Evolutionary conservation across 2,797 vertebrate genomes (phyloP).

Genomic region (Tenualosa thibaudeaui): DNA sequence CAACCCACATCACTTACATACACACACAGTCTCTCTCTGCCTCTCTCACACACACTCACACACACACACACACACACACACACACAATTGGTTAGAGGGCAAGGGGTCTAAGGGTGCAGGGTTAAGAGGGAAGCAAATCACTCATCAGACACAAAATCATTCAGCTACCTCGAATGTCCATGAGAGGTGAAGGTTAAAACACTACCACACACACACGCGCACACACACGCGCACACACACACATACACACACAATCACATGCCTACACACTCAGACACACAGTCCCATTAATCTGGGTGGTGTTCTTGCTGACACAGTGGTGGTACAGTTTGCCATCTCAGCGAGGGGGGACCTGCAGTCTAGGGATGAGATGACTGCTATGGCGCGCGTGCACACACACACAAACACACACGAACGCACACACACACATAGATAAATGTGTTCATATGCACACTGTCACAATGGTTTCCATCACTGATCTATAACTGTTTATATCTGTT

Average conservation of each 20-base stretch:
- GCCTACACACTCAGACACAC: slow-evolving; percentile 40
- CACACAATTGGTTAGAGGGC: neutral
- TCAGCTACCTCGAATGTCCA: slow-evolving; percentile 52
- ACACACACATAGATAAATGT: slow-evolving; percentile 17
- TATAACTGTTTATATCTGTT: slow-evolving; percentile 11
- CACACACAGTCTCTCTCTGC: neutral
- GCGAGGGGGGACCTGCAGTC: slow-evolving; percentile 7
- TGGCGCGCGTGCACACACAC: slow-evolving; percentile 32
- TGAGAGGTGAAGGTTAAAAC: slow-evolving; percentile 61
- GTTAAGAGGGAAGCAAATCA: slow-evolving; percentile 25
- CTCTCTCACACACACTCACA: neutral
- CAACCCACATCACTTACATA: neutral
- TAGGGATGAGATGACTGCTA: slow-evolving; percentile 30
- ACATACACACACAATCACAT: slow-evolving; percentile 42
- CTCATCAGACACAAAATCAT: slow-evolving; percentile 61
- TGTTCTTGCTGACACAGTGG: slow-evolving; percentile 39
- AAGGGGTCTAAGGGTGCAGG: slow-evolving; percentile 57
- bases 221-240: neutral
- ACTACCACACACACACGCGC: neutral
- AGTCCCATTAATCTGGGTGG: slow-evolving; percentile 28
- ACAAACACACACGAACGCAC: slow-evolving; percentile 38
- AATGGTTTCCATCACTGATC: neutral
- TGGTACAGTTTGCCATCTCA: slow-evolving; percentile 28
- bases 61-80: slow-evolving; percentile 10
- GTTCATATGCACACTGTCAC: neutral